phyloP scores from a whole-genome alignment of 1,140 invertebrate genomes.

The Helicoverpa armigera region DNA sequence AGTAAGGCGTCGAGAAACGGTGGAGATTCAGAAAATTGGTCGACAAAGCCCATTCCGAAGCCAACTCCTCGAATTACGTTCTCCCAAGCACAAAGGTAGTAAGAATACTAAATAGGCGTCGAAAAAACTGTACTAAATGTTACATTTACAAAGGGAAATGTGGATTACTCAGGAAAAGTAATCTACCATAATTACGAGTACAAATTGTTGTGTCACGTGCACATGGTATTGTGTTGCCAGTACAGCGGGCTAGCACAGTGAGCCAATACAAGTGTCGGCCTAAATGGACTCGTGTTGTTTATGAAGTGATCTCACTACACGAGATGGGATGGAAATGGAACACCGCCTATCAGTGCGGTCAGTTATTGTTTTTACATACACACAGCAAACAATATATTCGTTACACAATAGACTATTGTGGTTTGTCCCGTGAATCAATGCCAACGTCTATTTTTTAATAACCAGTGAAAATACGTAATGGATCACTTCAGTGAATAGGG shows the following conservation, averaged over 20 bases:
- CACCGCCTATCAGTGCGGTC: slow-evolving; percentile 58
- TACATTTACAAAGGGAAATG: slow-evolving; percentile 15
- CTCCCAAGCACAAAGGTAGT: background rate
- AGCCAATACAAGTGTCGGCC: slow-evolving; percentile 36
- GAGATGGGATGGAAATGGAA: slow-evolving; percentile 53
- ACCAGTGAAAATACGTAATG: slow-evolving; percentile 42
- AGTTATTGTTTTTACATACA: slow-evolving; percentile 58
- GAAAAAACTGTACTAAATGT: slow-evolving; percentile 16
- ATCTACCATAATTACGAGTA: slow-evolving; percentile 34
- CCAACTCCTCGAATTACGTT: slow-evolving; percentile 4
- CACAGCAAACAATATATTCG: slow-evolving; percentile 34
- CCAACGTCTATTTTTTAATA: slow-evolving; percentile 36
- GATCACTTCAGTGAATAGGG: slow-evolving; percentile 38
- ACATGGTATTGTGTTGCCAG: slow-evolving; percentile 10
- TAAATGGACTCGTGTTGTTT: slow-evolving; percentile 37
- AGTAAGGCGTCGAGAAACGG: slow-evolving; percentile 25
- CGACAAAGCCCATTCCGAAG: background rate
- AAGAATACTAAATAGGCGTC: slow-evolving; percentile 35
- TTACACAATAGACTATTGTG: slow-evolving; percentile 55
- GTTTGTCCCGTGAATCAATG: slow-evolving; percentile 44
- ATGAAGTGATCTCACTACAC: slow-evolving; percentile 45
- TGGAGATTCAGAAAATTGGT: slow-evolving; percentile 29
- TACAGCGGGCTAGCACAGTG: background rate
- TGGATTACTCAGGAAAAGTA: slow-evolving; percentile 19
- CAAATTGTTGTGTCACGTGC: slow-evolving; percentile 32